Evolutionary conservation across 2,888 invertebrate species (phyloP), one percentile per base, ranked within the genome.

Genomic region (Steinernema scapterisci): DNA sequence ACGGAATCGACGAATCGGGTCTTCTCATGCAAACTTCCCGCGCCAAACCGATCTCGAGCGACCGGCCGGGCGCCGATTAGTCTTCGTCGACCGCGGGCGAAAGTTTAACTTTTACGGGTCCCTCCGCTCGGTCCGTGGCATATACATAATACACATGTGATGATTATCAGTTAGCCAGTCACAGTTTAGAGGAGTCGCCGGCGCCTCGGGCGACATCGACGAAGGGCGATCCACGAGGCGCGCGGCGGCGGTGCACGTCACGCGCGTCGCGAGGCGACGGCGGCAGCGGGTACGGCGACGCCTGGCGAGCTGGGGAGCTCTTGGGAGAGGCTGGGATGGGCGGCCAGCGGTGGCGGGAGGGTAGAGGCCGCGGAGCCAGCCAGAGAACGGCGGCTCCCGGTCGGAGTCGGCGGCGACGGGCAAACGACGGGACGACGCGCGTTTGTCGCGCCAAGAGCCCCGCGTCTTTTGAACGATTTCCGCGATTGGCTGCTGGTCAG

Each of bases 331-430:
- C 38, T 38, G 38, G 38, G 54, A 54, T 19, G 48, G 48, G 19
- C 48, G n/a, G n/a, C n/a, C n/a, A 44, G n/a, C n/a, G 38, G 38
- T 38, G 38, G 38, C 38, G 48, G 48, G 48, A 48, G 13, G 48
- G 48, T 5, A 19, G 48, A 48, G 48, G 48, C 19, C 54, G 23
- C 11, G 19, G 19, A 63, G 63, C 63, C 63, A 63, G 63, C 13
- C 16, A 63, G 27, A 25, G 31, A 63, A 1, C 31, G 63, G 63
- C 16, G 38, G 38, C 38, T 38, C 38, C 38, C 38, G 38, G 38
- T 9, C 38, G 63, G 63, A 48, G 48, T 48, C 48, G 63, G 63
- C 63, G 63, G 63, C 63, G 63, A 63, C 63, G 63, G 63, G 63
- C 63, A 63, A 63, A 7, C 63, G 48, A 31, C 27, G 63, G 9